Base-by-base conservation (phyloP, 2,113 vertebrate species). In the Rhegmatorhina hoffmannsi region DNA sequence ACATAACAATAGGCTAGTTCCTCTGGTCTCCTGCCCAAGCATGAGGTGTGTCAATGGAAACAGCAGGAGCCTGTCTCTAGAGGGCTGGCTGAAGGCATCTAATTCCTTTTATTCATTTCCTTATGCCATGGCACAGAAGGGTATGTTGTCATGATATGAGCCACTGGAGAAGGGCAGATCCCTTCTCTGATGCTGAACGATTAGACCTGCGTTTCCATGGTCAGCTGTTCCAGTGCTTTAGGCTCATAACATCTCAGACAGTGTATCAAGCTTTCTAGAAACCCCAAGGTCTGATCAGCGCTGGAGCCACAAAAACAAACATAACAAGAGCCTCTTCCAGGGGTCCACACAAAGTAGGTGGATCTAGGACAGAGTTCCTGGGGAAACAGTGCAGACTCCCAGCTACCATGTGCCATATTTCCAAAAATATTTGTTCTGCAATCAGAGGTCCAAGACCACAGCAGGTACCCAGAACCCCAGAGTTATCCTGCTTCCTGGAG, bases 71-170 rank as follows among this genome's bases (percentile, higher is more conserved):
- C 0, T 11, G 19, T 34, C 52, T 60, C 34, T 17, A 36, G 46
- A 53, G n/a, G 25, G 13, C n/a, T 72, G 28, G 38, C 17, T n/a
- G 43, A 79, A 28, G 53, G 13, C 23, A 79, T 19, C 1, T 6
- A 7, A 7, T 67, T 84, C 17, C 16, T 80, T 78, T 77, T 33
- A 49, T 34, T 63, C 25, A 7, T 9, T 26, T 33, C 5, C 13
- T 63, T 79, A 25, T 33, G 23, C 38, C 9, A 1, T 25, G 8
- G 56, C 44, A 50, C 34, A 73, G 38, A 87, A 66, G 13, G 9
- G 6, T 36, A 21, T 0, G 0, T 28, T 77, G 29, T 25, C 25
- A 20, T 8, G 26, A 47, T 19, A 15, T 2, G 7, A 60, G 33
- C 13, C 64, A 23, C 17, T 56, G 55, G 25, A 60, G 20, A 62